Percentiles rank a stretch among this genome's conserved stretches.
Conservation (phyloP, 2,888 invertebrate genomes). For the Sesia apiformis region DNA sequence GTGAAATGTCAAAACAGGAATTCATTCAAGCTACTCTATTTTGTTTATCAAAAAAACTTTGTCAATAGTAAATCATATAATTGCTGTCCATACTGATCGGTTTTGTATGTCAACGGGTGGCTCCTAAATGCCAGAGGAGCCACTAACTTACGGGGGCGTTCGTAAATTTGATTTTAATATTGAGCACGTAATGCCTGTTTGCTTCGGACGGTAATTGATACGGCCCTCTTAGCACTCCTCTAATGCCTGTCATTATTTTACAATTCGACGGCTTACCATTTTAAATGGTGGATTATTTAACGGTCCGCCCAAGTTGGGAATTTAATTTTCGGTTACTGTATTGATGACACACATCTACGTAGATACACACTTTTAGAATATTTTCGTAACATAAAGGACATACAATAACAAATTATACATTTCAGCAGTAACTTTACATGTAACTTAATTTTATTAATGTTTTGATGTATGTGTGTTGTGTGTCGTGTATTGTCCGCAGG, state of each 20-base stretch:
- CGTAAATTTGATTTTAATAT: conserved; percentile 73
- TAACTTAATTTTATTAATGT: no score
- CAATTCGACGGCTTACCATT: conserved; percentile 58
- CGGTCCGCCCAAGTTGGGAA: conserved; percentile 18
- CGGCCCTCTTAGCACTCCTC: conserved; percentile 56
- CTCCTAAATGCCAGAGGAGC: conserved; percentile 1
- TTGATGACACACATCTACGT: no score
- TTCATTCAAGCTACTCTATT: no score
- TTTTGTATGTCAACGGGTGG: conserved; percentile 21
- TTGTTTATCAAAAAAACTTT: no score
- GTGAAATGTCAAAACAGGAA: no score
- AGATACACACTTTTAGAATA: no score
- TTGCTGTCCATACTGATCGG: conserved; percentile 27
- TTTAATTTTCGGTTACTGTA: conserved; percentile 8
- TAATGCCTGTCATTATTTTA: conserved; percentile 72
- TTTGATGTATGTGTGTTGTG: no score
- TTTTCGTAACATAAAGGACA: no score
- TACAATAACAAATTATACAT: no score
- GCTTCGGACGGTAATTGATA: conserved; percentile 66
- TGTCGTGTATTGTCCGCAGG: no score
- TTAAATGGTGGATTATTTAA: conserved; percentile 58
- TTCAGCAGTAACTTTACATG: no score
- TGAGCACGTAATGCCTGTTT: conserved; percentile 63
- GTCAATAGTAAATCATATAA: not conserved
- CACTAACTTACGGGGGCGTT: conserved; percentile 22